phyloP scores from a whole-genome alignment of 2,888 invertebrate species.

The Ornithoptera priamus region DNA sequence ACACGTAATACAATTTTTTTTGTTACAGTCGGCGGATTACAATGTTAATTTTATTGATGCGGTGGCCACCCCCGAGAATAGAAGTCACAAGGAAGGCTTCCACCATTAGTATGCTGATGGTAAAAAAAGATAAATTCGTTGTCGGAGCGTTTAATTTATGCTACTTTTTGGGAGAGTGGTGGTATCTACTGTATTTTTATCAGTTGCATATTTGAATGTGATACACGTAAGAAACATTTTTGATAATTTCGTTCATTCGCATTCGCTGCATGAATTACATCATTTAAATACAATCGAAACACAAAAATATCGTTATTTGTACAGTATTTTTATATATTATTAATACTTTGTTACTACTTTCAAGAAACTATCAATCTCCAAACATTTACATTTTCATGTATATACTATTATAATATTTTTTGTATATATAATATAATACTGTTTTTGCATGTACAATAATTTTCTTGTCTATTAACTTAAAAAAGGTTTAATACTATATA shows the following conservation, averaged over 20 bases:
- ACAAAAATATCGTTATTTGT: neutral
- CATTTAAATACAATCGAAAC: slow-evolving; percentile 23
- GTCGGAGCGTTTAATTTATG: slow-evolving; percentile 74
- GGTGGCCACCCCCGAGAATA: slow-evolving; percentile 62
- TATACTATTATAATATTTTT: no score
- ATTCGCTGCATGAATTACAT: slow-evolving; percentile 14
- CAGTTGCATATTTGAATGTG: slow-evolving; percentile 27
- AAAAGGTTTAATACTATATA: no score
- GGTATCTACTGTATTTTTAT: slow-evolving; percentile 40
- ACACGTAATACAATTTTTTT: slow-evolving; percentile 65
- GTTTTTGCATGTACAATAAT: no score
- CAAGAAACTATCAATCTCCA: no score
- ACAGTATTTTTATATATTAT: no score
- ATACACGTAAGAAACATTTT: slow-evolving; percentile 28
- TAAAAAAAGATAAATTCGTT: slow-evolving; percentile 75
- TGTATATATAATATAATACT: no score
- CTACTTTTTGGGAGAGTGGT: slow-evolving; percentile 54
- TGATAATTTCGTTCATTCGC: slow-evolving; percentile 15
- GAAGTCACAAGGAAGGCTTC: slow-evolving; percentile 46
- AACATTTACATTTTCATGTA: no score
- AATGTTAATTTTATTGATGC: slow-evolving; percentile 79
- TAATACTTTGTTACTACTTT: no score
- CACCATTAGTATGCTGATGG: slow-evolving; percentile 76
- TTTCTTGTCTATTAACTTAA: no score
- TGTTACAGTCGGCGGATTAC: slow-evolving; percentile 73